Base-by-base conservation (phyloP, 2,113 vertebrate species). In the Pedetes capensis region DNA sequence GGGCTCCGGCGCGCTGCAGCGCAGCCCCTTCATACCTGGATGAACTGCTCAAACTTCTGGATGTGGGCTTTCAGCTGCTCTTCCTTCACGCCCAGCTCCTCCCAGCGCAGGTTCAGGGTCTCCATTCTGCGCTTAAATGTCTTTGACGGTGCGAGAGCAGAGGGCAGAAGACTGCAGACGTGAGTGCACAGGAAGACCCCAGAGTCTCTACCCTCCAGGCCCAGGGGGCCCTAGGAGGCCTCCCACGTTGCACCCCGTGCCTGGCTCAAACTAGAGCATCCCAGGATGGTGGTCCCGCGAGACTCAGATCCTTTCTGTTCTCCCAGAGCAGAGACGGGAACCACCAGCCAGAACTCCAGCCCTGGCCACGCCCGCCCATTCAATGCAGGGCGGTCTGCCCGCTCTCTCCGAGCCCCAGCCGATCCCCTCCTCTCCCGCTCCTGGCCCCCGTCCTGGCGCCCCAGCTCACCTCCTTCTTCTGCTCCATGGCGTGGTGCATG, bases 381-480 rank as follows among this genome's bases (percentile, higher is more conserved):
- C n/a, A 34, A 37, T 0, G 2, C 22, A 78, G 44, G 9, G 12
- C 42, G 13, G 42, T 27, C 17, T 18, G 32, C 32, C n/a, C 53
- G 71, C 22, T 80, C 37, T 39, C 59, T 25, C 29, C 8, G 66
- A 51, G 23, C 37, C 74, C 37, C 63, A 71, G 61, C 11, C 32
- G 47, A 34, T 20, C 42, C 6, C 6, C 14, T 39, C 47, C n/a
- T 47, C 34, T 16, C 37, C 0, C 0, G 2, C 47, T 9, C 8
- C 49, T 4, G 25, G 8, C 8, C 5, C 49, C 32, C 18, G 9
- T 9, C 12, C 49, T 0, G 0, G 0, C 0, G 14, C 1, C 29
- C 93, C 82, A 97, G 98, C 97, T 98, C 93, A 98, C 98, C 98
- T 98, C 95, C 93, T 98, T 89, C n/a, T 98, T 98, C 20, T 44